Percentiles rank a stretch among this genome's conserved stretches.
Evolutionary conservation across 2,888 invertebrate genomes (phyloP).

Genomic region (Lepeophtheirus nordmannii): DNA sequence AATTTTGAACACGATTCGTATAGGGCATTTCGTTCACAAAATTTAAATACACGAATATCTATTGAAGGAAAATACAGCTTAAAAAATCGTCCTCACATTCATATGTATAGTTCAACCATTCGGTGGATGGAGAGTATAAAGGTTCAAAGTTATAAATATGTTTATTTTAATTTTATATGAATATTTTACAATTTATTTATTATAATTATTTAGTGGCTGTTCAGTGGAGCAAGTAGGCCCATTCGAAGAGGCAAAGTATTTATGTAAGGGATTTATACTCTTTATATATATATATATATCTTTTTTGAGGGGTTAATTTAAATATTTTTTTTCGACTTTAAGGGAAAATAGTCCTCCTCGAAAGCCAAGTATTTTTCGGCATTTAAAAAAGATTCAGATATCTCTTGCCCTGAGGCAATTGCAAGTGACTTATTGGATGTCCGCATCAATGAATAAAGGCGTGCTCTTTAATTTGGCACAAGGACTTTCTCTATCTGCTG

Average conservation of each 20-base stretch:
- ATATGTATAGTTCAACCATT: slow-evolving; percentile 24
- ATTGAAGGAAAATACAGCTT: slow-evolving; percentile 41
- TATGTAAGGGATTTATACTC: slow-evolving; percentile 30
- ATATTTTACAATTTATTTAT: neutral
- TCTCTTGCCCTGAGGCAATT: slow-evolving; percentile 68
- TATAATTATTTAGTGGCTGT: slow-evolving; percentile 33
- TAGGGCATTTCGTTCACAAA: slow-evolving; percentile 43
- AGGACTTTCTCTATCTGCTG: slow-evolving; percentile 28
- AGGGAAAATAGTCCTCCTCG: slow-evolving; percentile 62
- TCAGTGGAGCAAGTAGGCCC: slow-evolving; percentile 78
- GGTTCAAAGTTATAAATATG: slow-evolving; percentile 26
- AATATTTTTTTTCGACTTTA: slow-evolving; percentile 2
- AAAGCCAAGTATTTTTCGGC: slow-evolving; percentile 79
- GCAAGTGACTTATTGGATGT: slow-evolving; percentile 84
- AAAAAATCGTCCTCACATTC: slow-evolving; percentile 6
- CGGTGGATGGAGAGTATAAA: slow-evolving; percentile 24
- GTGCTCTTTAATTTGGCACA: slow-evolving; percentile 16
- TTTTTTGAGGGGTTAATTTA: neutral
- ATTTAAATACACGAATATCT: slow-evolving; percentile 58
- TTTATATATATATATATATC: neutral
- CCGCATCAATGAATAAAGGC: slow-evolving; percentile 54
- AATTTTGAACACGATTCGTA: slow-evolving; percentile 45
- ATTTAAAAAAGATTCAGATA: slow-evolving; percentile 70
- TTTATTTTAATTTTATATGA: too few species aligned
- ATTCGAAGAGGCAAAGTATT: slow-evolving; percentile 81